These are phyloP conservation scores for Dissostichus mawsoni DNA, from an alignment of 2,113 vertebrate species.

Conservation along the genomic window DNA sequence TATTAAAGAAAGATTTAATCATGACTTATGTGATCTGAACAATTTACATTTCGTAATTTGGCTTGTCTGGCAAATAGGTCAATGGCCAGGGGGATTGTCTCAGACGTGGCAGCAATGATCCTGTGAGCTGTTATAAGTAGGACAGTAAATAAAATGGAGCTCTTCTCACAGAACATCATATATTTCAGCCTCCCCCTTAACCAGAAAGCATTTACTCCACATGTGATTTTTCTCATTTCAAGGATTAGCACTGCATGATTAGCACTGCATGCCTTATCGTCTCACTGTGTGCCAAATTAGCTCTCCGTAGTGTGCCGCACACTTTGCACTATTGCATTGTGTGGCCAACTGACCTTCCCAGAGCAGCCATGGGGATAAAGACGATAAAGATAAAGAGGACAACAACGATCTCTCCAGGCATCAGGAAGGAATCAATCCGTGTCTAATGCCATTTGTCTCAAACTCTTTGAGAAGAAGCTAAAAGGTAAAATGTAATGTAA, in stretches of 20 bases:
- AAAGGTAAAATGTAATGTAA: not conserved
- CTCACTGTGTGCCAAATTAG: slow-evolving; percentile 18
- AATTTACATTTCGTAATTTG: slow-evolving; percentile 49
- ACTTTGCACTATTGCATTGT: slow-evolving; percentile 18
- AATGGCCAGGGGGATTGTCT: slow-evolving; percentile 57
- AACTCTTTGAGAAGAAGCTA: not conserved
- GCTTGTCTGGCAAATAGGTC: slow-evolving; percentile 69
- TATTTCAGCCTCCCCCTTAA: not conserved
- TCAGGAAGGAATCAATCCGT: not conserved
- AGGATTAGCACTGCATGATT: slow-evolving; percentile 38
- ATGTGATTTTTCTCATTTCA: slow-evolving; percentile 33
- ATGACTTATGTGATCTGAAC: slow-evolving; percentile 65
- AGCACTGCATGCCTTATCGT: slow-evolving; percentile 3
- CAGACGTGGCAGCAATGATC: slow-evolving; percentile 41
- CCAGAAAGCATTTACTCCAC: slow-evolving; percentile 1
- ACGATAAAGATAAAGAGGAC: slow-evolving; percentile 13
- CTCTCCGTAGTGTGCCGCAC: slow-evolving; percentile 16
- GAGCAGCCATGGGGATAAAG: slow-evolving; percentile 7
- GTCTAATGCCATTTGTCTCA: slow-evolving; percentile 10
- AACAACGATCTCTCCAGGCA: not conserved
- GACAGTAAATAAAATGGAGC: slow-evolving; percentile 66
- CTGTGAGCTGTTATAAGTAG: slow-evolving; percentile 58
- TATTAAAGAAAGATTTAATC: slow-evolving; percentile 44
- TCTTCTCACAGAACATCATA: slow-evolving; percentile 15
- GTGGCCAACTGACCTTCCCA: slow-evolving; percentile 26